A percentile compares a stretch with the other conserved stretches of the same genome.
phyloP scores from a whole-genome alignment of 1,140 invertebrate species.

The Aphelenchoides besseyi region DNA sequence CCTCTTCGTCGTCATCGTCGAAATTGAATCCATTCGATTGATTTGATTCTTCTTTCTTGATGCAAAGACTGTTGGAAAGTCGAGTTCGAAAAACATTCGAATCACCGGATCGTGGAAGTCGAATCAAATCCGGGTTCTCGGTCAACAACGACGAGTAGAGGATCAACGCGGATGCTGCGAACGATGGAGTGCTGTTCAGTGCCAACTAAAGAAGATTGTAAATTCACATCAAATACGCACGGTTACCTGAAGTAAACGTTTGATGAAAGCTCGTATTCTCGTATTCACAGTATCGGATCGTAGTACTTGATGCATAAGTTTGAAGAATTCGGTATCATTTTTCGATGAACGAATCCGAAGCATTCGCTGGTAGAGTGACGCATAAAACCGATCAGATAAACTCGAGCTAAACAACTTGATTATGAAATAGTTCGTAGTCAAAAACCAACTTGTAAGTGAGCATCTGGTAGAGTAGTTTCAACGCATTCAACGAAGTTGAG shows the following conservation, averaged over 20 bases:
- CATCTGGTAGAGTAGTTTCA: slow-evolving; percentile 81
- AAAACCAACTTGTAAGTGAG: slow-evolving; percentile 66
- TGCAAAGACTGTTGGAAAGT: slow-evolving; percentile 13
- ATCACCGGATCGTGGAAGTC: slow-evolving; percentile 3
- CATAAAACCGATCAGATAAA: slow-evolving; percentile 75
- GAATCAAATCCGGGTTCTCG: slow-evolving; percentile 54
- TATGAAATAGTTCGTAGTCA: neutral
- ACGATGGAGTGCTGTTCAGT: slow-evolving; percentile 67
- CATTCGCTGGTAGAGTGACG: slow-evolving; percentile 81
- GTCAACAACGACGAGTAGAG: slow-evolving; percentile 72
- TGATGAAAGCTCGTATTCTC: slow-evolving; percentile 79
- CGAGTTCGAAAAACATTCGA: neutral
- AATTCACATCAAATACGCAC: slow-evolving; percentile 1
- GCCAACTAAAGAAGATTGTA: slow-evolving; percentile 62
- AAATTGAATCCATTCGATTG: slow-evolving; percentile 55
- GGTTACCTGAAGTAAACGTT: slow-evolving; percentile 78
- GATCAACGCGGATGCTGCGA: slow-evolving; percentile 76
- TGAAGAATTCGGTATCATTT: slow-evolving; percentile 78
- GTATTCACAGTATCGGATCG: slow-evolving; percentile 73
- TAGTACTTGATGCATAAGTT: slow-evolving; percentile 80
- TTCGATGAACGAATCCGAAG: slow-evolving; percentile 74
- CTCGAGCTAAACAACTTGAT: slow-evolving; percentile 57
- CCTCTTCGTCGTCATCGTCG: slow-evolving; percentile 49
- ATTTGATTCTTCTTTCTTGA: slow-evolving; percentile 60
- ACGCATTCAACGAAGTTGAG: slow-evolving; percentile 78